Base-by-base conservation (phyloP, 2,888 invertebrate genomes). In the Stenoptilia bipunctidactyla region DNA sequence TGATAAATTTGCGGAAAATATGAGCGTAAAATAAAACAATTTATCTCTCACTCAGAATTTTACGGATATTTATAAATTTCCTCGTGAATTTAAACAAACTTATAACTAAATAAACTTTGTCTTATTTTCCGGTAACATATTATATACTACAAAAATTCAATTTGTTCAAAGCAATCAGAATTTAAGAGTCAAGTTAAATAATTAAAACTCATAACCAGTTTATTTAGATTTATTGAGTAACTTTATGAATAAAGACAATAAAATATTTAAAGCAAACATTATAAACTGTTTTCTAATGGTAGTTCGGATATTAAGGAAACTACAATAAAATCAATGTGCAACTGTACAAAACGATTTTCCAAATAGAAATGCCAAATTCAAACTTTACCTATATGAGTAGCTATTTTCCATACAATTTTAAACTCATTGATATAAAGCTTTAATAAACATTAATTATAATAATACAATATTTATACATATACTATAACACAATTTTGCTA, bases 271-370 rank as follows among this genome's bases (percentile, higher is more conserved):
- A 74, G 67, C 67, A 80, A 75, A 59, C 56, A 67, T 66, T 61
- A 55, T 42, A 52, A 55, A 53, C 66, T 70, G 67, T 66, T 65
- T 61, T 59, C 61, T 66, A 62, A 61, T 57, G 64, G 54, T 57
- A 65, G 65, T 34, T 6, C 8, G 8, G 13, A 13, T 34, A 34
- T 34, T 34, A 13, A 14, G 5, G 13, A 10, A 30, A 30, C n/a
- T 12, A 61, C 53, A 69, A 71, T 68, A 63, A 61, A 71, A 59
- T 49, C 47, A 60, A 57, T 40, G 67, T 73, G 68, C 62, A 60
- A 58, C 69, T 76, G 71, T 76, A 79, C 75, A 79, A 73, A 75
- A 66, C 60, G 70, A 75, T 63, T 66, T 60, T 30, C 4, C 13
- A n/a, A 30, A 12, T 30, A 4, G 3, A 30, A 20, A 20, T 20